Evolutionary conservation across 2,113 vertebrate species (phyloP).

Genomic region (human (Homo sapiens)): DNA sequence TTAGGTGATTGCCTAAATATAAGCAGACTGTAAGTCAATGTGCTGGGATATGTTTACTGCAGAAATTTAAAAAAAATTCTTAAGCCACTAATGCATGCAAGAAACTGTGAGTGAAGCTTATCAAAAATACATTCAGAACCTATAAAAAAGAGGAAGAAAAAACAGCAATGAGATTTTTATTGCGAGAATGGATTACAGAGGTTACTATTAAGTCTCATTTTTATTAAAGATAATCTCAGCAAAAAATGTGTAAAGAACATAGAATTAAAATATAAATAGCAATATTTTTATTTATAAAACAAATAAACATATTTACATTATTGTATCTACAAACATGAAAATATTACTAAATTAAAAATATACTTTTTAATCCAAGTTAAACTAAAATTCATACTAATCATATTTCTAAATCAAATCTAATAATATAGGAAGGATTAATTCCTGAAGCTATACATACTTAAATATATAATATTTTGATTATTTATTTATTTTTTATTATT

Average conservation of each 20-base stretch:
- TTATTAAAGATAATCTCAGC: conserved; percentile 41
- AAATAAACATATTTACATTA: background rate
- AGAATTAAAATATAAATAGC: background rate
- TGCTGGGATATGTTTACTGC: background rate
- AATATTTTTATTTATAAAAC: background rate
- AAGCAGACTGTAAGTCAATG: background rate
- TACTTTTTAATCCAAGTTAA: background rate
- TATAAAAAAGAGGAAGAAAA: background rate
- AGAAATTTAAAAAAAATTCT: background rate
- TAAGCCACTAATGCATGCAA: background rate
- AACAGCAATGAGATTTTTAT: background rate
- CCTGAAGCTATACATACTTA: background rate
- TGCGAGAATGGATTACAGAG: background rate
- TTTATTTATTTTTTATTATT: background rate
- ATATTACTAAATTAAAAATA: background rate
- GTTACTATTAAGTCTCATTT: conserved; percentile 28
- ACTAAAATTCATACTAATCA: background rate
- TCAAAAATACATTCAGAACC: conserved; percentile 36
- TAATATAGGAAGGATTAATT: background rate
- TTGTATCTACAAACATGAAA: background rate
- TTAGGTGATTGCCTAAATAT: background rate
- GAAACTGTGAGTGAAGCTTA: conserved; percentile 32
- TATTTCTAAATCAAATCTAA: background rate
- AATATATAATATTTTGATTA: background rate
- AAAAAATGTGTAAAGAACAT: background rate